A percentile compares a stretch with the other conserved stretches of the same genome.
Conservation (phyloP, 37 sponge, comb jelly and placozoan species). For the Chondrosia reniformis region DNA sequence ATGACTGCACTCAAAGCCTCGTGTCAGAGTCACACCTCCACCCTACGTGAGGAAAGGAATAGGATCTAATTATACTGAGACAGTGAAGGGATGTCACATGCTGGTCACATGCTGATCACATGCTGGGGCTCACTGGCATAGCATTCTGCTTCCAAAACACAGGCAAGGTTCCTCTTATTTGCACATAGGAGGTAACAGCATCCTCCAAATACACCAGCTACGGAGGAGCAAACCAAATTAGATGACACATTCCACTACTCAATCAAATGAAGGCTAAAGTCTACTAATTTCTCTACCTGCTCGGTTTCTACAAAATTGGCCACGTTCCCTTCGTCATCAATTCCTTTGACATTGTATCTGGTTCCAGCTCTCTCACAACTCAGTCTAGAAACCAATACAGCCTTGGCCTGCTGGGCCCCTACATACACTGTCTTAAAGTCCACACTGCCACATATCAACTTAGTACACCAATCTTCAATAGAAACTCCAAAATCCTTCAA, state of each 20-base stretch:
- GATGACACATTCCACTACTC: not conserved
- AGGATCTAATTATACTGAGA: no score
- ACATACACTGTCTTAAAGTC: slow-evolving; percentile 83
- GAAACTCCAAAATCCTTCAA: slow-evolving; percentile 73
- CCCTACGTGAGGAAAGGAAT: not conserved
- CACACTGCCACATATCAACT: slow-evolving; percentile 88
- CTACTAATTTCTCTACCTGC: slow-evolving; percentile 42
- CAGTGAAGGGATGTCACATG: not conserved
- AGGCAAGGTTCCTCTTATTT: slow-evolving; percentile 91
- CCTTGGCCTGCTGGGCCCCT: slow-evolving; percentile 74
- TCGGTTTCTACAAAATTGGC: slow-evolving; percentile 99
- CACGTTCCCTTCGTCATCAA: slow-evolving; percentile 89
- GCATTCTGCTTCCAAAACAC: slow-evolving; percentile 98
- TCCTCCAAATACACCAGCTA: slow-evolving; percentile 27
- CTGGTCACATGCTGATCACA: not conserved
- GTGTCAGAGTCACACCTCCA: slow-evolving; percentile 58
- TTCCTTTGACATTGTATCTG: slow-evolving; percentile 84
- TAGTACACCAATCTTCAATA: slow-evolving; percentile 57
- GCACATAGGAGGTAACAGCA: slow-evolving; percentile 72
- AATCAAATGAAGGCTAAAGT: not conserved
- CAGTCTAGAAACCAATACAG: slow-evolving; percentile 77
- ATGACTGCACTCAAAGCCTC: slow-evolving; percentile 68
- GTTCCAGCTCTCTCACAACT: slow-evolving; percentile 95
- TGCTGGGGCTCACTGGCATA: slow-evolving; percentile 45
- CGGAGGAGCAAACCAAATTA: not conserved